phyloP scores from a whole-genome alignment of 1,140 invertebrate species.

The Pogonomyrmex barbatus region DNA sequence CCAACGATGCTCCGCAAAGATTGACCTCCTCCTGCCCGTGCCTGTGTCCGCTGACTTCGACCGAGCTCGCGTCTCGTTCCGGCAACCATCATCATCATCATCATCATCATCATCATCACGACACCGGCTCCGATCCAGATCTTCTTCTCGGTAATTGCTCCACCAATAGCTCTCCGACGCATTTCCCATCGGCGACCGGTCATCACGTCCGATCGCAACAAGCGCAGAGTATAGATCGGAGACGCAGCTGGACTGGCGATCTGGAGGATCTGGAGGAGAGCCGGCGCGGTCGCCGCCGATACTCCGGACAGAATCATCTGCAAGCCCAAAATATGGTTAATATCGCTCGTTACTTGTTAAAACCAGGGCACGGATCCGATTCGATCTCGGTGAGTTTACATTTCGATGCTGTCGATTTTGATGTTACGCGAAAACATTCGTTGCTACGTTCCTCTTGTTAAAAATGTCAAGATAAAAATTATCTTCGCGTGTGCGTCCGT shows the following conservation, averaged over 20 bases:
- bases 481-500: not conserved
- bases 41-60: constrained; percentile 82
- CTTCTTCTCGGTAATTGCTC: constrained; percentile 83
- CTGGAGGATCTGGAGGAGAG: constrained; percentile 88
- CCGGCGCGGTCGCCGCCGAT: constrained; percentile 81
- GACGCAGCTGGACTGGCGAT: constrained; percentile 91
- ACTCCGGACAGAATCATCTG: constrained; percentile 82
- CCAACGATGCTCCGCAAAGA: constrained; percentile 83
- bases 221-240: constrained; percentile 85
- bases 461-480: not conserved
- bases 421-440: constrained; percentile 23
- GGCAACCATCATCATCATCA: constrained; percentile 70
- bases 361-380: constrained; percentile 16
- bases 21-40: constrained; percentile 93
- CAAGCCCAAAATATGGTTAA: constrained; percentile 84
- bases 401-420: constrained; percentile 35
- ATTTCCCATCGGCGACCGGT: constrained; percentile 79
- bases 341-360: constrained; percentile 60
- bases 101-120: constrained; percentile 79
- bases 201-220: constrained; percentile 76
- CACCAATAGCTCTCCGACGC: constrained; percentile 86
- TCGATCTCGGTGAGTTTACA: constrained; percentile 32
- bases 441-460: not conserved
- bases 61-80: constrained; percentile 71
- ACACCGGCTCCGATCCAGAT: constrained; percentile 86